Evolutionary conservation across 2,113 vertebrate genomes (phyloP), one percentile per base, ranked within the genome.

Genomic region (Lipophrys pholis): DNA sequence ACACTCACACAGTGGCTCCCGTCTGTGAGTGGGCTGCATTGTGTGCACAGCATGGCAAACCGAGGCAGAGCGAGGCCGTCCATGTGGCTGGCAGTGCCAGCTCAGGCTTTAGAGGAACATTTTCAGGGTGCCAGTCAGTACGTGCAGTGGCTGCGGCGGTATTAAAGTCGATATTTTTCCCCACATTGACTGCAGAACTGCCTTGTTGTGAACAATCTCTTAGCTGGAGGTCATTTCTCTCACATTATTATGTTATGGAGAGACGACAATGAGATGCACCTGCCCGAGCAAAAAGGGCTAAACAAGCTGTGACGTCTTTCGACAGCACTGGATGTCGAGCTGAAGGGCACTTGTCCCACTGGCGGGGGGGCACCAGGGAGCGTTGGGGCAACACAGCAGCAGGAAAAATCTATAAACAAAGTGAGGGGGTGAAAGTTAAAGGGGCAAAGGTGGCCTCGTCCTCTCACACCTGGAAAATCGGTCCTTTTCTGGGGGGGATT

Each of bases 31-130:
- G 70, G 63, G 49, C 64, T 79, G 68, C 78, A 86, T 90, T 91
- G 89, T 91, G 81, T 69, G 57, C 67, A 78, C 76, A 77, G 76
- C 76, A 76, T 75, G 75, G 75, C 78, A 79, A 81, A 71, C 66
- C 5, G 48, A 80, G 78, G 57, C 74, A 49, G 65, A 55, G 55
- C 61, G 69, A 49, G 76, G 51, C 76, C 21, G 71, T 52, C 69
- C 11, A 58, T 73, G 75, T 30, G 78, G 80, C 83, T 85, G 87
- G 85, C 82, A 80, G 71, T 69, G 80, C 76, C 73, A 76, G 81
- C 77, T 80, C 54, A 72, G 36, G 63, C 64, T 78, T 41, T 38
- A 53, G 61, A 75, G 78, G 70, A 81, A 79, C 66, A 59, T 76
- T 70, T 80, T 71, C 67, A 71, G 71, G 64, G 58, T 54, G 67